A percentile compares a stretch with the other conserved stretches of the same genome.
phyloP scores from a whole-genome alignment of 1,140 invertebrate genomes.

The Drepana arcuata region DNA sequence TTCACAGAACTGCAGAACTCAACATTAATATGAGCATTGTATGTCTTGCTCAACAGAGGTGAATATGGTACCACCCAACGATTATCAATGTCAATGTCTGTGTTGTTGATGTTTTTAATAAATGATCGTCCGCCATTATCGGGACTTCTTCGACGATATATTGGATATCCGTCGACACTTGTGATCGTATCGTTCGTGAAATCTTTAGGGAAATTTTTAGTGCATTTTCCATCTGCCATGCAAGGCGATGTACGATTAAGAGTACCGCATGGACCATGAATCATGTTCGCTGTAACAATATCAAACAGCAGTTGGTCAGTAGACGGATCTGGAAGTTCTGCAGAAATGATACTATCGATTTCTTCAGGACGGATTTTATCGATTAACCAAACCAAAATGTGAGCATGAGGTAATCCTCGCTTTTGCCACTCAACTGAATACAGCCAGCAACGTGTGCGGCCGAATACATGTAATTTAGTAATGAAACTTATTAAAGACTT shows the following conservation, averaged over 20 bases:
- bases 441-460: conserved; percentile 2
- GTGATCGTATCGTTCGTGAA: conserved; percentile 12
- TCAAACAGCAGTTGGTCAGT: background rate
- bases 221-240: conserved; percentile 9
- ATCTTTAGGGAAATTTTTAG: conserved; percentile 13
- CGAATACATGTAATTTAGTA: conserved; percentile 1
- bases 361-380: conserved; percentile 1
- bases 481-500: conserved; percentile 3
- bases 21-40: conserved; percentile 7
- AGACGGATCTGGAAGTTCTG: background rate
- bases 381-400: conserved; percentile 3
- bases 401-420: conserved; percentile 6
- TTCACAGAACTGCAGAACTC: conserved; percentile 7
- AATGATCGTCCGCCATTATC: conserved; percentile 12
- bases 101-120: conserved; percentile 9
- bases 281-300: conserved; percentile 1
- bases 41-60: conserved; percentile 4
- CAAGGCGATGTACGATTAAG: conserved; percentile 3
- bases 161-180: conserved; percentile 16
- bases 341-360: conserved; percentile 1
- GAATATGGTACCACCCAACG: conserved; percentile 7
- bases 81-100: conserved; percentile 4
- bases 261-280: conserved; percentile 4
- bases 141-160: conserved; percentile 14
- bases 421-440: conserved; percentile 6